Base-by-base conservation (phyloP, 2,113 vertebrate genomes). In the Strix aluco region DNA sequence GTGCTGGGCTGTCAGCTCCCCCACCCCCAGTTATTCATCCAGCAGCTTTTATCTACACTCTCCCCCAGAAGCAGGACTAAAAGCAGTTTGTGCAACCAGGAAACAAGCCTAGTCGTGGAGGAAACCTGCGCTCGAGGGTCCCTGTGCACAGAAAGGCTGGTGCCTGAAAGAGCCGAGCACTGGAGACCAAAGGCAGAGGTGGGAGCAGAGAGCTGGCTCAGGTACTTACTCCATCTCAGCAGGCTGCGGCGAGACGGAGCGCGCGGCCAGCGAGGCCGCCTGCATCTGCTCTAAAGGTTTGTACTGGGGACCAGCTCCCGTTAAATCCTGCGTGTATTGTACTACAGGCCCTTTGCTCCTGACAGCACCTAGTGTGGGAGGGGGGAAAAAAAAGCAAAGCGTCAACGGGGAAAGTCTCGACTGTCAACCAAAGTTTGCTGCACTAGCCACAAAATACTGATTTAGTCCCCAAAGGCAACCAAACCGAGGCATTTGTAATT, bases 331-430 rank as follows among this genome's bases (percentile, higher is more conserved):
- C 1, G 99, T 99, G 80, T 99, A 99, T 46, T 99, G 99, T 3
- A 99, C 99, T 2, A 99, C 99, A 0, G 99, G 99, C 4, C 99
- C 99, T 97, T 99, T 99, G 91, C 98, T 99, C 96, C 99, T 98
- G 79, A 99, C 94, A 4, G 98, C 99, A 78, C 99, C 99, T 99
- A 61, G 62, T 0, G 51, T 32, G 59, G 70, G 80, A 29, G 30
- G 79, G 84, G 44, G 40, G 11, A 13, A 40, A 40, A 44, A 7
- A 46, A 49, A 22, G 1, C 40, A 18, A 29, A 20, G 7, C 2
- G 27, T 90, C 66, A 93, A 3, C 13, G 4, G 6, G 15, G 42
- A 8, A 38, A 75, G 29, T 3, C 38, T 5, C 57, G 29, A 1
- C 15, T 10, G 3, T 8, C 34, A 13, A 7, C 22, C 47, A 4